Percentiles rank a stretch among this genome's conserved stretches.
phyloP scores from a whole-genome alignment of 2,113 vertebrate genomes.

The Corynorhinus townsendii region DNA sequence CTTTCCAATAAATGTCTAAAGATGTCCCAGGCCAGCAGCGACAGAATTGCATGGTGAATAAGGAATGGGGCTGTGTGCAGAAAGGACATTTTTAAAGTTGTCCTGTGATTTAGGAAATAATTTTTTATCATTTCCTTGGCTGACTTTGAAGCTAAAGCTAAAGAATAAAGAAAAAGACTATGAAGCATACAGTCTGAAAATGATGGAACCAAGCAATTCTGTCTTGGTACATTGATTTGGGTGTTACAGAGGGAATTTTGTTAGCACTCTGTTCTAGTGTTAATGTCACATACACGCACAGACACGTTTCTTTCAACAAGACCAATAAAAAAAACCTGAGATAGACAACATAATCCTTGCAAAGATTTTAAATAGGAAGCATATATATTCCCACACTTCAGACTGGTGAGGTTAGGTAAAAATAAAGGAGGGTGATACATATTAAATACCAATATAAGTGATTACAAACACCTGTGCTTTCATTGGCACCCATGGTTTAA shows the following conservation, averaged over 20 bases:
- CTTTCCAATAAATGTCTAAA: conserved; percentile 30
- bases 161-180: conserved; percentile 36
- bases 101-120: conserved; percentile 51
- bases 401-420: conserved; percentile 7
- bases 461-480: background rate
- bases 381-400: conserved; percentile 27
- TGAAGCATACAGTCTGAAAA: conserved; percentile 23
- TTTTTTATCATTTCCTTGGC: conserved; percentile 51
- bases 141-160: conserved; percentile 52
- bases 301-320: conserved; percentile 23
- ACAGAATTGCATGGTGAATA: background rate
- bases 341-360: conserved; percentile 11
- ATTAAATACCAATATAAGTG: conserved; percentile 36
- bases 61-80: background rate
- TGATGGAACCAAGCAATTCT: conserved; percentile 13
- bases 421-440: conserved; percentile 13
- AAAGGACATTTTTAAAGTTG: conserved; percentile 55
- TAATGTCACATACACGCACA: background rate
- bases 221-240: conserved; percentile 26
- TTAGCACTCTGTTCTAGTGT: conserved; percentile 1
- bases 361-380: conserved; percentile 49
- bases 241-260: conserved; percentile 16
- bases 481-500: background rate
- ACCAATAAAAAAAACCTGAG: background rate
- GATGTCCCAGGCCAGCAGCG: background rate